Conservation (phyloP, 2,888 invertebrate species). For the Epinotia brunnichana region DNA sequence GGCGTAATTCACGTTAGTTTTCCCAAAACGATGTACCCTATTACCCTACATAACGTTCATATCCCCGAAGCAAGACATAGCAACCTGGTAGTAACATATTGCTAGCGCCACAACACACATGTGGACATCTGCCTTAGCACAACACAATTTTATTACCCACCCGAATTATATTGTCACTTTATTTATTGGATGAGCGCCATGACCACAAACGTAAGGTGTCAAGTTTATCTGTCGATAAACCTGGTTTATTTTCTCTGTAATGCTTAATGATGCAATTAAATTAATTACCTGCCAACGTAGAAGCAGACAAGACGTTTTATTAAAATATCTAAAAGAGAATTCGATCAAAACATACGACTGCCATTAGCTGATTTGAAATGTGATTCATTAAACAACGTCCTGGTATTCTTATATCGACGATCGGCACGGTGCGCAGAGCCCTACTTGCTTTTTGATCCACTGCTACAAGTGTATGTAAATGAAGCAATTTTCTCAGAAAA, state of each 20-base stretch:
- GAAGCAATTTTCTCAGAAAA: constrained; percentile 69
- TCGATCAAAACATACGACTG: not conserved
- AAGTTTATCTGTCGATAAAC: too few relatives aligned
- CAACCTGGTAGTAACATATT: not conserved
- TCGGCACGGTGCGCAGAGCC: constrained; percentile 3
- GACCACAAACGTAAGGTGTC: not conserved
- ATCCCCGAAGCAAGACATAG: too few relatives aligned
- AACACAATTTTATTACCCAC: too few relatives aligned
- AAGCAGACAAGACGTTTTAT: not conserved
- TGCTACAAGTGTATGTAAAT: constrained; percentile 62
- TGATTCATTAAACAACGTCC: not conserved
- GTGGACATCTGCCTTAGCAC: too few relatives aligned
- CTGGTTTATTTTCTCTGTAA: too few relatives aligned
- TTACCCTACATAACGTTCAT: too few relatives aligned
- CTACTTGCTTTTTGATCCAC: constrained; percentile 51
- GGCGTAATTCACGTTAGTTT: too few relatives aligned
- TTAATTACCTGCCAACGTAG: not conserved
- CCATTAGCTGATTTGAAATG: not conserved
- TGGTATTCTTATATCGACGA: constrained; percentile 11
- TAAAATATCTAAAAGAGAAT: not conserved
- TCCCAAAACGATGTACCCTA: too few relatives aligned
- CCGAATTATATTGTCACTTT: too few relatives aligned
- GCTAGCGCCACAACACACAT: not conserved
- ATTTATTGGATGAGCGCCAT: not conserved
- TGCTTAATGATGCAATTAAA: not conserved